Evolutionary conservation across 2,888 invertebrate genomes (phyloP), one percentile per base, ranked within the genome.

Genomic region (Amiota communis): DNA sequence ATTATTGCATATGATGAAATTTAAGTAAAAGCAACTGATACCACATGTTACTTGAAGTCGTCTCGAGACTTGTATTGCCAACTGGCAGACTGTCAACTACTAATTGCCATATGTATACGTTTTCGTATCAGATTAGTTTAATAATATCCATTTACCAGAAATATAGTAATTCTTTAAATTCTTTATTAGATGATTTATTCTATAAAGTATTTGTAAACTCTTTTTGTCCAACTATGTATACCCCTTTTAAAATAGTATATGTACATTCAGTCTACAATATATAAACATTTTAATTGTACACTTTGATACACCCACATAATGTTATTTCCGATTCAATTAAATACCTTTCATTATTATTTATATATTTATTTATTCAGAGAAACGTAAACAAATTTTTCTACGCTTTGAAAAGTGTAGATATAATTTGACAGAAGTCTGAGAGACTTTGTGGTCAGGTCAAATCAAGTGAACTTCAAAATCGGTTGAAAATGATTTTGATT

Each of bases 301-400:
- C 49, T 36, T 36, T 36, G 3, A 36, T 20, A 51, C 49, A 48
- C 68, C 59, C 72, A 72, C 72, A 72, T 51, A 68, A 49, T 61
- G 80, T 80, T 79, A 82, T 83, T 84, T 83, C 84, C 83, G 84
- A 81, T 84, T 83, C 84, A 83, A 83, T 83, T 83, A 83, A 84
- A 83, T 51, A 20, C 51, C 81, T 80, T 81, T 82, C 80, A 82
- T 81, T 81, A 80, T 80, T 84, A 81, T 81, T 83, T 83, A 83
- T n/a, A n/a, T n/a, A n/a, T n/a, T n/a, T n/a, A n/a, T 83, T 81
- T 81, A 81, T 82, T 75, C 79, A 67, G 74, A 56, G n/a, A 49
- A 74, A 69, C 76, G 78, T 74, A 77, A 68, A 15, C 51, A 51
- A 51, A 68, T 23, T 68, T 51, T 70, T 2, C 6, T 36, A 23